Evolutionary conservation across 35 echinoderm and acorn worm species (phyloP), one percentile per base, ranked within the genome.

Genomic region (Amphiura filiformis): DNA sequence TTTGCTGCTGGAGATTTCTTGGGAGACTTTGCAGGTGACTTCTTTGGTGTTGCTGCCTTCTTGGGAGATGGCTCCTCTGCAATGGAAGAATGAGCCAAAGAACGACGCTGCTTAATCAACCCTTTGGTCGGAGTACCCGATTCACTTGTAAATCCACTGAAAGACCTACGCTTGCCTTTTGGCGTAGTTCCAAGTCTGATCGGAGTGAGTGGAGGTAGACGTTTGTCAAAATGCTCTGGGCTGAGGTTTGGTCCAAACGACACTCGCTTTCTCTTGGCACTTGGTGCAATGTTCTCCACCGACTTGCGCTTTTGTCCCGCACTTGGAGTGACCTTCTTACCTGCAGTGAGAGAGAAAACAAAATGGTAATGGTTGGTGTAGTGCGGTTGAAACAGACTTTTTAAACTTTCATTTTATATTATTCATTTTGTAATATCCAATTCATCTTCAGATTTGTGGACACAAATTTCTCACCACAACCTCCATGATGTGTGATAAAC

Each of bases 201-300:
- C 37, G 96, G 96, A 36, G 96, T 99, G 4, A 89, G 87, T 33
- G 93, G 89, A 49, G 96, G 96, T 39, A 99, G 83, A 30, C 75
- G 83, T 57, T 94, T 99, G 78, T 99, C 96, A 93, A 99, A 99
- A 31, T 79, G 93, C 80, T 99, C 96, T 78, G 96, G 96, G 76
- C 96, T 99, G 11, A 99, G 90, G 14, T 89, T 41, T 35, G 96
- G 96, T 23, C 96, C 96, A 88, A 99, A 99, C 39, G 96, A 99
- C 0, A 99, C 96, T 38, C 96, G 87, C 88, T 99, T 99, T 18
- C 90, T 88, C 57, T 94, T 91, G 17, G 86, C 80, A 80, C 87
- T 85, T 13, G 87, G 90, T 57, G 92, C 92, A 52, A 77, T 80
- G 37, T 32, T 86, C 7, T 39, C 82, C 14, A 49, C 81, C 32